Evolutionary conservation across 2,113 vertebrate genomes (phyloP).

Genomic region (Pollimyrus isidori): DNA sequence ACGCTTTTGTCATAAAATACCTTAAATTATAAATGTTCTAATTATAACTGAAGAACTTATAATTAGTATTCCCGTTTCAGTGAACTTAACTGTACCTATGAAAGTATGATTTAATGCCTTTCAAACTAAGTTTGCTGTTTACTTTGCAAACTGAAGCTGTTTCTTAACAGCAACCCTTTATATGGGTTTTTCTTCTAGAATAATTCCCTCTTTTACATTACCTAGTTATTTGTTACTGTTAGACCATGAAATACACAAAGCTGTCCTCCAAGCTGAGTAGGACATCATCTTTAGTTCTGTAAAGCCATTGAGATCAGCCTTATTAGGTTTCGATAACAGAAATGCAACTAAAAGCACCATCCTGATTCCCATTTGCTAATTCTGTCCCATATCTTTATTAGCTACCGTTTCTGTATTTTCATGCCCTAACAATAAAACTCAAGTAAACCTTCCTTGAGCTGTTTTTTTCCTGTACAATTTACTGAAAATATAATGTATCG

Average conservation of each 20-base stretch:
- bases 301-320: background rate
- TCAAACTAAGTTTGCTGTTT: background rate
- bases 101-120: background rate
- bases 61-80: background rate
- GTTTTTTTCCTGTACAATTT: background rate
- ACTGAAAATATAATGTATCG: background rate
- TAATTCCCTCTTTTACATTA: background rate
- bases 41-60: background rate
- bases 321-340: background rate
- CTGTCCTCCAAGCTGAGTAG: background rate
- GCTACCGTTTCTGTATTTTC: background rate
- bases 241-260: background rate
- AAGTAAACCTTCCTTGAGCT: background rate
- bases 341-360: constrained; percentile 21
- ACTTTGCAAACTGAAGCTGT: background rate
- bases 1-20: background rate
- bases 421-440: background rate
- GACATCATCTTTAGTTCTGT: background rate
- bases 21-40: background rate
- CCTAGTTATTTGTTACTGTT: background rate
- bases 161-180: background rate
- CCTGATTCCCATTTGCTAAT: constrained; percentile 8
- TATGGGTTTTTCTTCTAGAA: background rate
- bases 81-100: background rate
- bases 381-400: background rate